Evolutionary conservation across 1,140 invertebrate species (phyloP), one percentile per base, ranked within the genome.

Genomic region (Lepeophtheirus salmonis): DNA sequence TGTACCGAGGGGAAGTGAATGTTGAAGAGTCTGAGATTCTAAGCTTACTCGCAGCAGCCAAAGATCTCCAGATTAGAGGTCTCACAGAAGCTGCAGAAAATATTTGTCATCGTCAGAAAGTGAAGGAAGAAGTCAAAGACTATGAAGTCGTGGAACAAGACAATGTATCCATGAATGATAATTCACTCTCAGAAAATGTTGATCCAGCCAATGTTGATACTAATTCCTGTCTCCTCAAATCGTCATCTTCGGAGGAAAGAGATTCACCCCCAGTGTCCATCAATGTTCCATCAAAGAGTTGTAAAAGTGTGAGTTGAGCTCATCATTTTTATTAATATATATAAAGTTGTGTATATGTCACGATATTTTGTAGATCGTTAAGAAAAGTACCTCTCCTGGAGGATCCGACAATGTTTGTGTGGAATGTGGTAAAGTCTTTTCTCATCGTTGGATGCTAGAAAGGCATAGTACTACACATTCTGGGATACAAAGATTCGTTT

Each of bases 1-100:
- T 81, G 69, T 81, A 81, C 62, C 79, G 78, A 65, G 79, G 79
- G 14, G 79, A 80, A 67, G 78, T 81, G 2, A 80, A 79, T 70
- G 79, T 81, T 18, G 77, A 77, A 51, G 77, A 81, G 60, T 75
- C 79, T 63, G 78, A 78, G 67, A 69, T 81, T 60, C 77, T 78
- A 20, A 70, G 75, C 6, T 67, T 80, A 1, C 67, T 81, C 49
- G 78, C 78, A 66, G 77, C 79, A 41, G 79, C 79, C 4, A 77
- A 80, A 65, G 75, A 75, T 0, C 65, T 81, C 18, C 76, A 79
- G 66, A 80, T 81, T 60, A 75, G 77, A 66, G 79, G 79, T 2
- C 67, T 81, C 14, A 78, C 78, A 1, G 76, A 76, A 13, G 73
- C 67, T 10, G 70, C 50, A 68, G 67, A 67, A 69, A 65, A 64